These are phyloP conservation scores for Sceloporus undulatus DNA, from an alignment of 2,113 vertebrate genomes.

Conservation along the genomic window DNA sequence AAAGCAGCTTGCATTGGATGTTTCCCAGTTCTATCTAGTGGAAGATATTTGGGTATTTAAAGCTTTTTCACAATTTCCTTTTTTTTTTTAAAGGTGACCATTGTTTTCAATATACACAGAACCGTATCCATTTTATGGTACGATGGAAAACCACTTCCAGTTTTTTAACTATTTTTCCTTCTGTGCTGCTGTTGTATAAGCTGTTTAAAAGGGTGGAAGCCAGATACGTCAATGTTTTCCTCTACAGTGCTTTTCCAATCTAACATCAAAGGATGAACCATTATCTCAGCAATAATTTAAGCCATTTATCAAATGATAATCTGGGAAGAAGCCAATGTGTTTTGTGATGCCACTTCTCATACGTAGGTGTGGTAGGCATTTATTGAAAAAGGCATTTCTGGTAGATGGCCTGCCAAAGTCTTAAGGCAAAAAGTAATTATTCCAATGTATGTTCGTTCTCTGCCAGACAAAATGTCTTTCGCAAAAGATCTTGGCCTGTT, in stretches of 20 bases:
- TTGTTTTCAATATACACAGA: constrained; percentile 30
- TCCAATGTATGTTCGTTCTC: constrained; percentile 77
- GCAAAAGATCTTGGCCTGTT: constrained; percentile 72
- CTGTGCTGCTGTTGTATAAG: constrained; percentile 59
- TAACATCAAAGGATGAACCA: constrained; percentile 68
- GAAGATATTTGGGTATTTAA: constrained; percentile 30
- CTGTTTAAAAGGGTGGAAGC: constrained; percentile 63
- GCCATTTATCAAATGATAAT: constrained; percentile 75
- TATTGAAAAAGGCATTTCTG: constrained; percentile 71
- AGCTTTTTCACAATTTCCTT: constrained; percentile 15
- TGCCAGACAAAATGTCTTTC: constrained; percentile 77
- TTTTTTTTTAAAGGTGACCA: constrained; percentile 45
- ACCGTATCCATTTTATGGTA: constrained; percentile 45
- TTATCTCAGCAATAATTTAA: constrained; percentile 75
- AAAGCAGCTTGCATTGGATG: not conserved
- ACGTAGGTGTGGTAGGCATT: constrained; percentile 79
- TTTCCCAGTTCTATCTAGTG: constrained; percentile 30
- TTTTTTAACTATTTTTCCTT: constrained; percentile 53
- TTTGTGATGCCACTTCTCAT: constrained; percentile 76
- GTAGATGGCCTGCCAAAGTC: constrained; percentile 76
- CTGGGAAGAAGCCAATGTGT: constrained; percentile 71
- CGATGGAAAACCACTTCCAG: constrained; percentile 44
- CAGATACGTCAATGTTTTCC: constrained; percentile 66
- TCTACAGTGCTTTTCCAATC: constrained; percentile 57
- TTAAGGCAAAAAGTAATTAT: constrained; percentile 83